A percentile compares a stretch with the other conserved stretches of the same genome.
phyloP scores from a whole-genome alignment of 2,113 vertebrate genomes.

The Eretmochelys imbricata region DNA sequence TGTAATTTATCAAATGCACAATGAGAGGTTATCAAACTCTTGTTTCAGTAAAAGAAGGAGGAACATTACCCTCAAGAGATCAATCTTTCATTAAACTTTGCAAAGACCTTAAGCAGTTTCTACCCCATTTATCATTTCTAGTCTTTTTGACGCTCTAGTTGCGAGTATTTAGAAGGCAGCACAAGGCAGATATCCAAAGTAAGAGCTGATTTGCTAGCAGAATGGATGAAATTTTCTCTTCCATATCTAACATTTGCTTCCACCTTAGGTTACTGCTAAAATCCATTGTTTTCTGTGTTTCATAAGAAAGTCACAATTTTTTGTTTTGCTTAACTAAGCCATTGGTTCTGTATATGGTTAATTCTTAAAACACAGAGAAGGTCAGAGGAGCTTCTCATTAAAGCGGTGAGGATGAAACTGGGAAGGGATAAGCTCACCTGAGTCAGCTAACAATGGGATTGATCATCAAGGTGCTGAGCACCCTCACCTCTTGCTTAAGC shows the following conservation, averaged over 20 bases:
- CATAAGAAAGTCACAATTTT: background rate
- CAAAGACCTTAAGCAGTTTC: slow-evolving; percentile 73
- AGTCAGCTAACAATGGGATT: background rate
- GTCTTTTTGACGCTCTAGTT: slow-evolving; percentile 45
- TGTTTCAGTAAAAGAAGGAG: slow-evolving; percentile 71
- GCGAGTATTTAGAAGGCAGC: slow-evolving; percentile 56
- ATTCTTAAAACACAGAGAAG: background rate
- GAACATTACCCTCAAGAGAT: slow-evolving; percentile 77
- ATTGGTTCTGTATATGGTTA: rapidly evolving
- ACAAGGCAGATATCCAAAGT: slow-evolving; percentile 42
- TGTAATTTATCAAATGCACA: slow-evolving; percentile 76
- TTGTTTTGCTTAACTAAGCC: background rate
- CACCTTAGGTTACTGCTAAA: slow-evolving; percentile 5
- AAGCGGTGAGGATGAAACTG: rapidly evolving
- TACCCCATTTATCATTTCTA: slow-evolving; percentile 71
- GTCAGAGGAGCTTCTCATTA: background rate
- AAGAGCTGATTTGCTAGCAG: slow-evolving; percentile 16
- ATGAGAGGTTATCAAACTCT: slow-evolving; percentile 80
- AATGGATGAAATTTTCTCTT: slow-evolving; percentile 17
- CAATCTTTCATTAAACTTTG: slow-evolving; percentile 82
- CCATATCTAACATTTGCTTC: slow-evolving; percentile 5
- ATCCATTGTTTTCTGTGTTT: background rate
- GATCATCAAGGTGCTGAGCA: background rate
- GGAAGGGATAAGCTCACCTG: background rate
- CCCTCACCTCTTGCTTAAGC: background rate